phyloP scores from a whole-genome alignment of 2,113 vertebrate genomes.

The Holacanthus passer region DNA sequence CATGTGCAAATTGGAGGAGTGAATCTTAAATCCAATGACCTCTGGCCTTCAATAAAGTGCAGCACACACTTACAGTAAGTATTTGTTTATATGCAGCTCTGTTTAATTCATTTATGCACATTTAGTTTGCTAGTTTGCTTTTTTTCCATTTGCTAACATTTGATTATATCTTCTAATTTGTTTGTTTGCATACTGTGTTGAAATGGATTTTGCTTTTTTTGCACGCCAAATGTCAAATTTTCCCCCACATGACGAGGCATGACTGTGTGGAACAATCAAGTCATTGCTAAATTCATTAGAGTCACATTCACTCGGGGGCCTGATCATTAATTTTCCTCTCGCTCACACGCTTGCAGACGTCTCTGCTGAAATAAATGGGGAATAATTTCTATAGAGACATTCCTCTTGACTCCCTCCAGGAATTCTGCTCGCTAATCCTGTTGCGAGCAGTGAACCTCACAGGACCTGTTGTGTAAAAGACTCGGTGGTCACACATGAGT shows the following conservation, averaged over 20 bases:
- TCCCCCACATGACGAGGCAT: constrained; percentile 12
- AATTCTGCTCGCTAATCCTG: constrained; percentile 70
- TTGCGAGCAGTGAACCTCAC: constrained; percentile 66
- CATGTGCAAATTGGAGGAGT: not conserved
- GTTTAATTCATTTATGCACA: too few relatives aligned
- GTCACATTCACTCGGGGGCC: not conserved
- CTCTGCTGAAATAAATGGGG: constrained; percentile 29
- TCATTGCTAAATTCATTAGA: not conserved
- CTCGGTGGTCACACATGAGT: constrained; percentile 53
- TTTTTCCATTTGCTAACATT: not conserved
- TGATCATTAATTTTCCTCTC: not conserved
- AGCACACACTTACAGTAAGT: too few relatives aligned
- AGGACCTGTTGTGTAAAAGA: constrained; percentile 48
- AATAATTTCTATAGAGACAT: constrained; percentile 43
- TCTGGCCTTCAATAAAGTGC: not conserved
- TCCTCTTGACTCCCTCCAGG: constrained; percentile 48
- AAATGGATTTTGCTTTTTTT: not conserved
- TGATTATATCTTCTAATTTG: constrained; percentile 24
- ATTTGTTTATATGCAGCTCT: not conserved
- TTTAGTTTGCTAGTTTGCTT: too few relatives aligned
- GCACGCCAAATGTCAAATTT: constrained; percentile 8
- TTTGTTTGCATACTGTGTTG: not conserved
- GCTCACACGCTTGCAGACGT: not conserved
- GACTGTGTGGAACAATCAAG: constrained; percentile 30
- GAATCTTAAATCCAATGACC: not conserved